A percentile compares a stretch with the other conserved stretches of the same genome.
phyloP scores from a whole-genome alignment of 2,797 vertebrate species.

The Bufotes viridis region DNA sequence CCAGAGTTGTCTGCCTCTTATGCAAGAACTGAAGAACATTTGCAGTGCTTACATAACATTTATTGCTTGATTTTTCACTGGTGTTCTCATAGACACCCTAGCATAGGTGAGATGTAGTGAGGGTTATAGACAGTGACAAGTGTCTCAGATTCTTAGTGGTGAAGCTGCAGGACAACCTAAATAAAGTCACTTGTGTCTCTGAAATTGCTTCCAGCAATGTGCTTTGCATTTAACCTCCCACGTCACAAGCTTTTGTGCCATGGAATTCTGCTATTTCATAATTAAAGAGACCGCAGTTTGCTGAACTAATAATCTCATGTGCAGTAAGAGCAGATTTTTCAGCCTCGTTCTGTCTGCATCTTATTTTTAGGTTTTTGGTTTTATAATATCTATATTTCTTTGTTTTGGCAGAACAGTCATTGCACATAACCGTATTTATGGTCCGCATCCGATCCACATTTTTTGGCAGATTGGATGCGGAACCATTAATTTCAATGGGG shows the following conservation, averaged over 20 bases:
- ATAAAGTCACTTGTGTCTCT: slow-evolving; percentile 65
- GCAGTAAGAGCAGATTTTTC: neutral
- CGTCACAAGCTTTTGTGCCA: slow-evolving; percentile 63
- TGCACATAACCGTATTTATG: too few species aligned
- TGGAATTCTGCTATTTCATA: slow-evolving; percentile 65
- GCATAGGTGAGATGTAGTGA: neutral
- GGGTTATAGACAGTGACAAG: neutral
- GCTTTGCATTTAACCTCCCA: slow-evolving; percentile 66
- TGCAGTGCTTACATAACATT: neutral
- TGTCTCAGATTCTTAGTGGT: slow-evolving; percentile 65
- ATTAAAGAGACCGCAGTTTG: neutral
- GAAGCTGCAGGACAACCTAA: slow-evolving; percentile 65
- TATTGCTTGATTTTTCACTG: neutral
- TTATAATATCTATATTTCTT: neutral
- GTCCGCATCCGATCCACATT: too few species aligned
- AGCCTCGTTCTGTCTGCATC: neutral
- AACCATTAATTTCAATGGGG: too few species aligned
- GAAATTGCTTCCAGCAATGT: slow-evolving; percentile 68
- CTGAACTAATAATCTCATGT: neutral
- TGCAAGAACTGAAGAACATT: neutral
- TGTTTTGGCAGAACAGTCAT: neutral
- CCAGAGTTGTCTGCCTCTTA: neutral
- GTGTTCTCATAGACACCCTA: neutral
- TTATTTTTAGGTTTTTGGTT: neutral
- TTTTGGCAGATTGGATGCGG: too few species aligned